A percentile compares a stretch with the other conserved stretches of the same genome.
Conservation (phyloP, 2,797 vertebrate genomes). For the Darevskia nairensis region DNA sequence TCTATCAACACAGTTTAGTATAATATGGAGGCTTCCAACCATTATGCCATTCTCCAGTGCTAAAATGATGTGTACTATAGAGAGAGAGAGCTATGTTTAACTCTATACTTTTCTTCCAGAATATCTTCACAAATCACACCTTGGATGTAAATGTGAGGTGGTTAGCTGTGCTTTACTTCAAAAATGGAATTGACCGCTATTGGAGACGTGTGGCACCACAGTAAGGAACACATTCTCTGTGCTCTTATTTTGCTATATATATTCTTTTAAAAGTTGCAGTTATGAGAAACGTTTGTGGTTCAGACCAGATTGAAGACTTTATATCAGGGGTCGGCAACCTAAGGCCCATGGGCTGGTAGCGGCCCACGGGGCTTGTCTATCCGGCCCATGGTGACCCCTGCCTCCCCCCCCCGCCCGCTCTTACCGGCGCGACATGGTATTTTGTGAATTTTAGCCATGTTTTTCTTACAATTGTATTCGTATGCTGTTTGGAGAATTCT, state of each 20-base stretch:
- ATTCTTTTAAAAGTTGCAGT: background rate
- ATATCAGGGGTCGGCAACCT: no score
- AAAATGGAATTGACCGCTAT: conserved; percentile 98
- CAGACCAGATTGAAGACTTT: no score
- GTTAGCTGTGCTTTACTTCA: conserved; percentile 97
- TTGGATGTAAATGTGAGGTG: conserved; percentile 96
- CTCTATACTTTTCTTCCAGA: conserved; percentile 77
- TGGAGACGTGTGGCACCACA: conserved; percentile 96
- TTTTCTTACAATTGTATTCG: no score
- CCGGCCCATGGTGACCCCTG: no score
- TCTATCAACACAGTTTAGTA: background rate
- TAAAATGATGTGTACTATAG: background rate
- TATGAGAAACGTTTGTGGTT: background rate
- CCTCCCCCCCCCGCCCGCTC: no score
- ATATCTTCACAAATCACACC: conserved; percentile 95
- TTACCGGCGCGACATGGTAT: no score
- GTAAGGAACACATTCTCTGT: conserved; percentile 82
- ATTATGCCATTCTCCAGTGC: background rate
- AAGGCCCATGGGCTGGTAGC: no score
- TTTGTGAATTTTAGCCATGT: no score
- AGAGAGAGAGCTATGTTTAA: background rate
- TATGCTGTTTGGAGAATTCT: no score
- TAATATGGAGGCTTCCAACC: background rate
- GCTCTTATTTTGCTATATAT: background rate
- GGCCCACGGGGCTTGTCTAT: no score